Conservation (phyloP, 2,113 vertebrate species). For the Sander vitreus region DNA sequence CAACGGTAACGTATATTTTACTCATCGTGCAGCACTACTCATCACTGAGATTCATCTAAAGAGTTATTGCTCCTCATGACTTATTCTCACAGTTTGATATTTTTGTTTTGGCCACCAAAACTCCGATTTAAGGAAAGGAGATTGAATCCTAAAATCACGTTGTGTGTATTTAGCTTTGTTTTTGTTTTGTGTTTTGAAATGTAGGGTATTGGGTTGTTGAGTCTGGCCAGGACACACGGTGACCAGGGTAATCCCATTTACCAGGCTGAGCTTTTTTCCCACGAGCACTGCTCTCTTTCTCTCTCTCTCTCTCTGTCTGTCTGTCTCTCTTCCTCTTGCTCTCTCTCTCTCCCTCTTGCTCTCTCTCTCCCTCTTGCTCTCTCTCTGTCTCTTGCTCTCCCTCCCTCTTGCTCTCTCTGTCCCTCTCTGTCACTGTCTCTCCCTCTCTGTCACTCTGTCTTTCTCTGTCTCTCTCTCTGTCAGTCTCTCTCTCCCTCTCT, state of each 20-base stretch:
- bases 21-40: too few species aligned
- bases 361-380: not conserved
- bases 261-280: conserved; percentile 49
- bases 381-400: too few species aligned
- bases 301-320: not conserved
- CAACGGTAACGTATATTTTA: too few species aligned
- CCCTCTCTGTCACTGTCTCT: not conserved
- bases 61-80: not conserved
- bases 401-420: not conserved
- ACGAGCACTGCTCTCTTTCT: not conserved
- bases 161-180: not conserved
- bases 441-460: too few species aligned
- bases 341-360: not conserved
- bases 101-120: not conserved
- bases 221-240: conserved; percentile 55
- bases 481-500: not conserved
- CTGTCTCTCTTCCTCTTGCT: too few species aligned
- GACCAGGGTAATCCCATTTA: conserved; percentile 69
- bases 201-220: conserved; percentile 63
- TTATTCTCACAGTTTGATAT: not conserved
- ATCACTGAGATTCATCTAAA: conserved; percentile 1
- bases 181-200: conserved; percentile 46
- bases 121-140: not conserved
- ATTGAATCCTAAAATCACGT: not conserved
- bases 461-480: not conserved